Evolutionary conservation across 2,888 invertebrate genomes (phyloP).

Genomic region (Eristalis tenax): DNA sequence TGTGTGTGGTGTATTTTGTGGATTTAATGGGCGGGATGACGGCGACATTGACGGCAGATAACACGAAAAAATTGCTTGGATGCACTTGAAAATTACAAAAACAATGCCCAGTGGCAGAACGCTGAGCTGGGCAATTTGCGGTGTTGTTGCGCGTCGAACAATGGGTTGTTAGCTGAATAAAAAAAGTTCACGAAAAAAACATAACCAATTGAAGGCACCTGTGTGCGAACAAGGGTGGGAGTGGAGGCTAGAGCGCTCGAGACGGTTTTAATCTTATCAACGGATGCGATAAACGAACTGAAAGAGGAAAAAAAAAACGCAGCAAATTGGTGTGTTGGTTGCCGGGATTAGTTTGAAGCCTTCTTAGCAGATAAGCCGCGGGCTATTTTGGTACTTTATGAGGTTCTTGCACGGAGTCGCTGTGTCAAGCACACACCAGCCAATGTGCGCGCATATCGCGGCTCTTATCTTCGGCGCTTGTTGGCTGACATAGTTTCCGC

Average conservation of each 20-base stretch:
- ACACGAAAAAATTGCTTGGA: constrained; percentile 40
- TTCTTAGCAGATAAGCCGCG: neutral
- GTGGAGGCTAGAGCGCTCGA: neutral
- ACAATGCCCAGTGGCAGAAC: neutral
- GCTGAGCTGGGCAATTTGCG: constrained; percentile 11
- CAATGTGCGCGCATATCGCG: no score
- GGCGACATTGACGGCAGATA: constrained; percentile 27
- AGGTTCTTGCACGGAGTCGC: neutral
- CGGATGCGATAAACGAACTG: constrained; percentile 48
- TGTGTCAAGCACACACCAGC: no score
- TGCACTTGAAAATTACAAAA: constrained; percentile 58
- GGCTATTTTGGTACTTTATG: neutral
- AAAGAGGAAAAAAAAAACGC: neutral
- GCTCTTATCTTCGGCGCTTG: neutral
- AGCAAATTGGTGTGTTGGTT: neutral
- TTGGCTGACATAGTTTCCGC: neutral
- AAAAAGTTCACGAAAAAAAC: neutral
- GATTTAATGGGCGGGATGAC: constrained; percentile 51
- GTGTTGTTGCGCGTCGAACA: constrained; percentile 1
- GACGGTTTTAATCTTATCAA: constrained; percentile 59
- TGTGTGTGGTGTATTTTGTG: constrained; percentile 51
- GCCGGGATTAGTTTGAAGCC: neutral
- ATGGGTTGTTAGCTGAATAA: neutral
- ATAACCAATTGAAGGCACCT: constrained; percentile 48
- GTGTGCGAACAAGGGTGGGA: neutral